A percentile compares a stretch with the other conserved stretches of the same genome.
Conservation (phyloP, 1,140 invertebrate species). For the Meloidogyne hapla region DNA sequence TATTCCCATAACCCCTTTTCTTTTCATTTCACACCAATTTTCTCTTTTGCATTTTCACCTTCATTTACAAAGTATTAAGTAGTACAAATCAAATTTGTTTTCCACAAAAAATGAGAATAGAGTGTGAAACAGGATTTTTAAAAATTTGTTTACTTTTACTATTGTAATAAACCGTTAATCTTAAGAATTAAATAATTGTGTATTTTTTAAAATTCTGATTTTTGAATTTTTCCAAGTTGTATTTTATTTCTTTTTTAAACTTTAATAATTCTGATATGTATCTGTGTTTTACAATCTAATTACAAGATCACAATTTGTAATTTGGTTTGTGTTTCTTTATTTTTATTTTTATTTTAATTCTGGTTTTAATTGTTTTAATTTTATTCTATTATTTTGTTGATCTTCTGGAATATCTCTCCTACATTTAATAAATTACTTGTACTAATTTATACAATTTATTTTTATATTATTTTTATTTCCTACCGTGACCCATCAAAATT, state of each 20-base stretch:
- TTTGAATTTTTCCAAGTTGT: background rate
- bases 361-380: background rate
- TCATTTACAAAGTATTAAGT: background rate
- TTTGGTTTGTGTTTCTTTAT: too few relatives aligned
- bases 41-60: background rate
- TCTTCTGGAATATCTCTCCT: background rate
- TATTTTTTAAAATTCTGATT: background rate
- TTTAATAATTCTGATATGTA: too few relatives aligned
- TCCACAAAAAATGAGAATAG: background rate
- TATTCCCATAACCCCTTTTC: background rate
- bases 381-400: background rate
- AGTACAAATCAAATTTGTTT: constrained; percentile 6
- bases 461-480: background rate
- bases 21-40: background rate
- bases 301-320: too few relatives aligned
- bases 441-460: background rate
- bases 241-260: background rate
- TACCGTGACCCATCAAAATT: background rate
- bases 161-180: background rate
- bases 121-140: background rate
- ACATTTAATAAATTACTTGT: constrained; percentile 6
- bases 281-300: too few relatives aligned
- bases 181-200: background rate
- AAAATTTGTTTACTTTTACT: background rate
- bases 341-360: background rate